Percentiles rank a stretch among this genome's conserved stretches.
Conservation (phyloP, 1,140 invertebrate species). For the Streblospio benedicti region DNA sequence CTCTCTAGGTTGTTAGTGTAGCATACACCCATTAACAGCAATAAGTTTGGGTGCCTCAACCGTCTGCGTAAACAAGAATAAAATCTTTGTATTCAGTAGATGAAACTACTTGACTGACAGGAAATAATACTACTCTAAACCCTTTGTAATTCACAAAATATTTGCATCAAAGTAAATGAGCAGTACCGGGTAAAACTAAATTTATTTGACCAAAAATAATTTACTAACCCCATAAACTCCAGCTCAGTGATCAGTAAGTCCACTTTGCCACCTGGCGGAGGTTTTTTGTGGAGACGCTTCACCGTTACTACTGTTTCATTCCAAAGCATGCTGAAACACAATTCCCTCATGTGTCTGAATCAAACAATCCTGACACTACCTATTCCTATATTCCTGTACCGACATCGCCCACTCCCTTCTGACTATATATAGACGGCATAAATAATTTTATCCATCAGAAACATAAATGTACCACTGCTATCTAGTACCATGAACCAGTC, state of each 20-base stretch:
- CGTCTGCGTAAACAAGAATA: constrained; percentile 25
- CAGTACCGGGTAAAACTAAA: neutral
- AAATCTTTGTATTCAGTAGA: neutral
- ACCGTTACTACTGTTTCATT: constrained; percentile 41
- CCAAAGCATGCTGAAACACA: constrained; percentile 33
- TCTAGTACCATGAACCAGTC: neutral
- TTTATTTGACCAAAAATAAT: neutral
- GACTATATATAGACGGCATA: neutral
- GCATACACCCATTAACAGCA: constrained; percentile 47
- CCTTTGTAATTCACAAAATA: neutral
- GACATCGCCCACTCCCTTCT: too few species aligned
- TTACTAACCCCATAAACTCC: constrained; percentile 32
- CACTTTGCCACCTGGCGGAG: constrained; percentile 27
- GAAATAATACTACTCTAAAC: neutral
- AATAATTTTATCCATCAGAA: neutral
- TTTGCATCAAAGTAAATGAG: neutral
- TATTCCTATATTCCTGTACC: too few species aligned
- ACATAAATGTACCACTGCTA: neutral
- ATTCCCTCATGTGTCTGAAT: neutral
- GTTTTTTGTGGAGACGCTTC: constrained; percentile 34
- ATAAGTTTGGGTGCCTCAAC: constrained; percentile 42
- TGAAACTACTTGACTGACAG: neutral
- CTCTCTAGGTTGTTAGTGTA: constrained; percentile 40
- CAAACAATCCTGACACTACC: too few species aligned
- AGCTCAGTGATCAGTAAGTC: constrained; percentile 47